Evolutionary conservation across 1,140 invertebrate species (phyloP).

Genomic region (Procambarus virginalis): DNA sequence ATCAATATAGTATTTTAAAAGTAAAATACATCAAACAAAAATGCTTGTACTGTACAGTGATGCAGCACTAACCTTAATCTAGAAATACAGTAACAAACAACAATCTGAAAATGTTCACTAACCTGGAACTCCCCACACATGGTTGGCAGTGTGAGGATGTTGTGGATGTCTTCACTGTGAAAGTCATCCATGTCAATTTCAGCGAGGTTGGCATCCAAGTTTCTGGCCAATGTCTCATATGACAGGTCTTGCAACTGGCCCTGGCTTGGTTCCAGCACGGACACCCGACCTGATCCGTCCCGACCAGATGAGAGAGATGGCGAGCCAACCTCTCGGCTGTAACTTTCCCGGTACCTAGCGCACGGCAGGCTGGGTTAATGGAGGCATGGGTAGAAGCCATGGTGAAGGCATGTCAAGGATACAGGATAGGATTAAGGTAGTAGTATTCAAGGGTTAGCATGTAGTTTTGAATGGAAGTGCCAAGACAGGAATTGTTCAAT

Average conservation of each 20-base stretch:
- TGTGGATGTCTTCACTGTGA: conserved; percentile 90
- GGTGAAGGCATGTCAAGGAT: not conserved
- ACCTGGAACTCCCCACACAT: conserved; percentile 77
- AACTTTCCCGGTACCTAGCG: conserved; percentile 83
- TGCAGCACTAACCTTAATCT: too few species aligned
- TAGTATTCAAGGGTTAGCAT: not conserved
- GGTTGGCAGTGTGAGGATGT: conserved; percentile 78
- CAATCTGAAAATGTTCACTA: not conserved
- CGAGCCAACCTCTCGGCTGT: conserved; percentile 75
- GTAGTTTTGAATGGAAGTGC: not conserved
- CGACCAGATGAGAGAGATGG: conserved; percentile 74
- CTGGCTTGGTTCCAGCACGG: conserved; percentile 85
- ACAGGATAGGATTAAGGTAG: not conserved
- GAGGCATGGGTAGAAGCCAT: conserved; percentile 10
- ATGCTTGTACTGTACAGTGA: too few species aligned
- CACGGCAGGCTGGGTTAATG: conserved; percentile 72
- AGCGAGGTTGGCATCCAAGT: conserved; percentile 92
- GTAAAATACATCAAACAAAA: too few species aligned
- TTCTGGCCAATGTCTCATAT: conserved; percentile 89
- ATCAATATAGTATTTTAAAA: too few species aligned
- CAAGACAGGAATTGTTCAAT: not conserved
- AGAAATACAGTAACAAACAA: not conserved
- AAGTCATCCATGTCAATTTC: conserved; percentile 97
- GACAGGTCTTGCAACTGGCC: conserved; percentile 81
- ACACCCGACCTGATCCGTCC: conserved; percentile 86